Base-by-base conservation (phyloP, 2,888 invertebrate genomes). In the Hanleya hanleyi region DNA sequence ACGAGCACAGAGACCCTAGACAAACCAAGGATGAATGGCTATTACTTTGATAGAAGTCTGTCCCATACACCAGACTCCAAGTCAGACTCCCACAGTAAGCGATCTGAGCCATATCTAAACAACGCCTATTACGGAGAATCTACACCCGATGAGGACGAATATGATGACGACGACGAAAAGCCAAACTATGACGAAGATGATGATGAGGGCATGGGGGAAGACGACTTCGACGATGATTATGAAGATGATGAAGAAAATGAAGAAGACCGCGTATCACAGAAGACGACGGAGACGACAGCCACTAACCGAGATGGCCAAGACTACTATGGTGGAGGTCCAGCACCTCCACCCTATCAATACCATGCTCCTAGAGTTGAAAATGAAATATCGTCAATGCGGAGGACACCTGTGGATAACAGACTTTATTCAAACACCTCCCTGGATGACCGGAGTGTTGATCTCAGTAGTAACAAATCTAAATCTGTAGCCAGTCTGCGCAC, bases 291-390 rank as follows among this genome's bases (percentile, higher is more conserved):
- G 74, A 57, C 74, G 57, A n/a, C 68, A 47, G 26, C 64, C 64
- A 61, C 64, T 41, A 69, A 71, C 35, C 57, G 62, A 4, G 61
- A 68, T 37, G 67, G 69, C 41, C 67, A 50, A 12, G 15, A 35
- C 35, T 47, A 70, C 12, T n/a, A n/a, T 51, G 29, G 18, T 65
- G 29, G 26, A 57, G 57, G 29, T 15, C 57, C 22, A 26, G 57
- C 57, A 4, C 57, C 57, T 29, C 57, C 57, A 26, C 57, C 57
- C 26, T 57, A 57, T 32, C 35, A 37, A n/a, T 35, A 77, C 65
- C 79, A 73, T 37, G 78, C 81, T 29, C 83, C 81, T 22, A 65
- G 79, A 62, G 71, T 83, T 18, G 85, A 85, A 67, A 85, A 85
- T 71, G 84, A 85, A 71, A 77, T 84, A 18, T 78, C 82, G 68